phyloP scores from a whole-genome alignment of 2,797 vertebrate genomes.

The Sebastes trivittatus region DNA sequence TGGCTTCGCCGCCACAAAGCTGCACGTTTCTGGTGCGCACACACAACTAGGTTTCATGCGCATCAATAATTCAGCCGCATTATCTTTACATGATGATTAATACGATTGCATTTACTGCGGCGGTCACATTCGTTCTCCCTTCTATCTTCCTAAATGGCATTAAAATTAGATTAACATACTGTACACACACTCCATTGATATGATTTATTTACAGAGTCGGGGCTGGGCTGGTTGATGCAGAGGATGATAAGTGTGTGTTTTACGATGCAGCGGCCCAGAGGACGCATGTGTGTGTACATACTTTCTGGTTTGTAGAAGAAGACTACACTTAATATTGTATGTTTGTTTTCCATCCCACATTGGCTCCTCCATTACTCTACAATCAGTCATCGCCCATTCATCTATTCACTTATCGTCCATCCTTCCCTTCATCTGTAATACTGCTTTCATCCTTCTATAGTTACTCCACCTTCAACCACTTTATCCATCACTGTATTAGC shows the following conservation, averaged over 20 bases:
- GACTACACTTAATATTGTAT: slow-evolving; percentile 11
- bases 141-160: slow-evolving; percentile 60
- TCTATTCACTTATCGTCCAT: slow-evolving; percentile 3
- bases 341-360: neutral
- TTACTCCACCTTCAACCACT: neutral
- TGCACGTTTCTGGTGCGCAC: slow-evolving; percentile 12
- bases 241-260: slow-evolving; percentile 45
- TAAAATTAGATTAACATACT: slow-evolving; percentile 65
- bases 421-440: neutral
- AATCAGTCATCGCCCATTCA: slow-evolving; percentile 2
- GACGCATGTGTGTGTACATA: slow-evolving; percentile 8
- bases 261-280: slow-evolving; percentile 20
- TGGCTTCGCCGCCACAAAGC: neutral
- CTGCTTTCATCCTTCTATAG: neutral
- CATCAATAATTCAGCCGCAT: slow-evolving; percentile 71
- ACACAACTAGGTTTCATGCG: slow-evolving; percentile 46
- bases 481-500: neutral
- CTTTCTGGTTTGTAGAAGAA: slow-evolving; percentile 13
- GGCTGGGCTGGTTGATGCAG: slow-evolving; percentile 29
- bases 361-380: neutral
- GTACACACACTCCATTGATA: slow-evolving; percentile 43
- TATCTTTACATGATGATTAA: slow-evolving; percentile 72
- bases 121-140: slow-evolving; percentile 35
- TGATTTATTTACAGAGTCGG: slow-evolving; percentile 62
- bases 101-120: slow-evolving; percentile 54